These are phyloP conservation scores for Circaetus cinerascens DNA, from an alignment of 2,113 vertebrate species.

Conservation along the genomic window DNA sequence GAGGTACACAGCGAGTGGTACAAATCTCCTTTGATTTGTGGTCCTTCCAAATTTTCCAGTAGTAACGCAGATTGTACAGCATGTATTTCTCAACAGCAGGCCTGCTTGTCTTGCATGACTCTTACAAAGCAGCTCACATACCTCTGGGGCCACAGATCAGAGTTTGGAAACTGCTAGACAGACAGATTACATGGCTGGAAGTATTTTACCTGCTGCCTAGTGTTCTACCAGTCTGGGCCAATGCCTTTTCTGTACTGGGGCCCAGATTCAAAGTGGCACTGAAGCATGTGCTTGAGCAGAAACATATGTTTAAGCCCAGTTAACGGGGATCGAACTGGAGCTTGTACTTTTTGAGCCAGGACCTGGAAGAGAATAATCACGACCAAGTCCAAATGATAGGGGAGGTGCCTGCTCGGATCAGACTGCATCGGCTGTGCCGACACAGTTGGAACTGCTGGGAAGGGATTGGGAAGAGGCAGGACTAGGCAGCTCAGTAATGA, in stretches of 20 bases:
- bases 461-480: background rate
- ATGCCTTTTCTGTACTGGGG: background rate
- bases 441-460: background rate
- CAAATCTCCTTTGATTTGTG: too few relatives aligned
- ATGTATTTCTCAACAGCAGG: background rate
- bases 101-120: background rate
- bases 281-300: background rate
- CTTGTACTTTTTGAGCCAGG: background rate
- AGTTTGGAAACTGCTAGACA: background rate
- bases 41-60: background rate
- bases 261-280: background rate
- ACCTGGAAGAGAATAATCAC: background rate
- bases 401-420: background rate
- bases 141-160: background rate
- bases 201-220: background rate
- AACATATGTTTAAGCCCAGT: background rate
- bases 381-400: background rate
- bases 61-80: fast-evolving
- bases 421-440: fast-evolving
- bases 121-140: background rate
- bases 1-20: background rate
- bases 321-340: background rate
- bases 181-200: background rate
- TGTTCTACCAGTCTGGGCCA: background rate
- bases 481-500: fast-evolving